These are phyloP conservation scores for Hippopotamus amphibius DNA, from an alignment of 2,113 vertebrate species.

Conservation along the genomic window DNA sequence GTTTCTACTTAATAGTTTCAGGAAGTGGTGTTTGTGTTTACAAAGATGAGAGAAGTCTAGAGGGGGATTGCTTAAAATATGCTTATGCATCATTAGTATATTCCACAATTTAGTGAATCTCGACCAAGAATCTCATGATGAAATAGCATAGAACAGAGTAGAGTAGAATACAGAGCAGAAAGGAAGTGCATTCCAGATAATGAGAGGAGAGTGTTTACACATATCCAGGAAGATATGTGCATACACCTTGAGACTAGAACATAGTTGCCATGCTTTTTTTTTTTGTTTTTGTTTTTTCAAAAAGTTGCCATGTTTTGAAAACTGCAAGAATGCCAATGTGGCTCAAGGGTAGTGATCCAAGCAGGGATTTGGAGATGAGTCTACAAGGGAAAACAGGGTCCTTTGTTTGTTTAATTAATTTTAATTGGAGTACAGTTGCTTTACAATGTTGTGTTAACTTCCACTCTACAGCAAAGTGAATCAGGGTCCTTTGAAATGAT, in stretches of 20 bases:
- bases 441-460: too few relatives aligned
- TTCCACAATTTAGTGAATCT: background rate
- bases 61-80: background rate
- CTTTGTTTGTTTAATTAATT: too few relatives aligned
- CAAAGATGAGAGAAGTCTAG: background rate
- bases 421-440: too few relatives aligned
- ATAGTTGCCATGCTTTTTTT: too few relatives aligned
- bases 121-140: background rate
- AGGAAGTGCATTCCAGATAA: background rate
- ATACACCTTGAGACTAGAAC: background rate
- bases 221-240: background rate
- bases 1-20: background rate
- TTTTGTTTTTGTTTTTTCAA: too few relatives aligned
- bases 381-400: background rate
- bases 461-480: too few relatives aligned
- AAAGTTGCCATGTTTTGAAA: background rate
- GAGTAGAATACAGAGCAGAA: background rate
- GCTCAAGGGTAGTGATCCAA: too few relatives aligned
- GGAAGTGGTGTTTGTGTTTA: background rate
- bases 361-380: too few relatives aligned
- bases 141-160: background rate
- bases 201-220: background rate
- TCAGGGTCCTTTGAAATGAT: too few relatives aligned
- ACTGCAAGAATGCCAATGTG: too few relatives aligned
- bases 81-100: background rate